phyloP scores from a whole-genome alignment of 2,888 invertebrate genomes.

The Calameuta filiformis region DNA sequence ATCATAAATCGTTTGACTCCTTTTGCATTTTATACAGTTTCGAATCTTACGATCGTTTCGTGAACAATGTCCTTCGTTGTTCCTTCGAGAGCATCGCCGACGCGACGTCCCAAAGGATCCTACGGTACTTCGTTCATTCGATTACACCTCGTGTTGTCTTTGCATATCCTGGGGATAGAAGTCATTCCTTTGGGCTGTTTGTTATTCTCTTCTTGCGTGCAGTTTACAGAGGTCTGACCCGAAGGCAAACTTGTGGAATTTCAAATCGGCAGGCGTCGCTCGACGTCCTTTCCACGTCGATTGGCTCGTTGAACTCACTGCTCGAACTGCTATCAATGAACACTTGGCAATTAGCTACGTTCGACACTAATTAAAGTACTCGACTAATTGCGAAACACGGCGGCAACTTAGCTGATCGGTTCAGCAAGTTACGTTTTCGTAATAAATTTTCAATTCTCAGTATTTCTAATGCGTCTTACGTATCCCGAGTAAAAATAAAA shows the following conservation, averaged over 20 bases:
- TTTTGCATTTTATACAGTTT: constrained; percentile 1
- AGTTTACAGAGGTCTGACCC: not conserved
- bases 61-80: not conserved
- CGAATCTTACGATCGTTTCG: not conserved
- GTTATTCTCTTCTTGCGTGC: not conserved
- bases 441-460: not conserved
- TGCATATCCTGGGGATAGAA: not conserved
- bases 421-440: not conserved
- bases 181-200: not conserved
- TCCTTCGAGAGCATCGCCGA: not conserved
- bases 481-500: not conserved
- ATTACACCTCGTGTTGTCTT: constrained; percentile 1
- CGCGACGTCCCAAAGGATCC: not conserved
- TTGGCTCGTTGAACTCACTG: not conserved
- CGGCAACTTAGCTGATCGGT: not conserved
- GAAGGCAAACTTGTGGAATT: not conserved
- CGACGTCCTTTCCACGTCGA: not conserved
- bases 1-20: not conserved
- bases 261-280: not conserved
- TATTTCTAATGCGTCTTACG: not conserved
- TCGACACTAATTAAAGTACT: not conserved
- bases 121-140: not conserved
- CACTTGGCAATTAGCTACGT: not conserved
- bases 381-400: not conserved
- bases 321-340: not conserved